phyloP scores from a whole-genome alignment of 1,140 invertebrate genomes.

The Brachionus rubens region DNA sequence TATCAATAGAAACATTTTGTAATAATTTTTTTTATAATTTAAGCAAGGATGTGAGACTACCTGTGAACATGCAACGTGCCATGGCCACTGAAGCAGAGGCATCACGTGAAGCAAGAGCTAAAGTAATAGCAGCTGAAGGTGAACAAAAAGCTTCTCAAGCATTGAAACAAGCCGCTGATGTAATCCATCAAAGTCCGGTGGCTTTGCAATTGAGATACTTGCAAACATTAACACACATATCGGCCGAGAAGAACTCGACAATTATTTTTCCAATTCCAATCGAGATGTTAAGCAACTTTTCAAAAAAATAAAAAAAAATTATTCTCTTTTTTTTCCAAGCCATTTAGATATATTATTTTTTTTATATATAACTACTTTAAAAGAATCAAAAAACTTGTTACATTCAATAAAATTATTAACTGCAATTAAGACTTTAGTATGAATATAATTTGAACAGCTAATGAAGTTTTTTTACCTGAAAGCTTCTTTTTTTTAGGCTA shows the following conservation, averaged over 20 bases:
- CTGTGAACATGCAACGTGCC: constrained; percentile 53
- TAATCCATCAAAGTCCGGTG: constrained; percentile 64
- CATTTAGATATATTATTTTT: too few species aligned
- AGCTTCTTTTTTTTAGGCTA: too few species aligned
- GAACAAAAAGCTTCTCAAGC: constrained; percentile 46
- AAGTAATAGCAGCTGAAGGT: constrained; percentile 50
- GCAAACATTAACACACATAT: constrained; percentile 87
- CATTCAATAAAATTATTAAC: too few species aligned
- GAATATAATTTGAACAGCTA: too few species aligned
- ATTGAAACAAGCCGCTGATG: constrained; percentile 43
- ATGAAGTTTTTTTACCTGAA: too few species aligned
- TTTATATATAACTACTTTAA: too few species aligned
- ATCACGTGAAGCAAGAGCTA: constrained; percentile 54
- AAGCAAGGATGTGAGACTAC: constrained; percentile 51
- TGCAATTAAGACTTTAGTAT: too few species aligned
- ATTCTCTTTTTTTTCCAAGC: too few species aligned
- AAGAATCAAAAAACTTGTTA: too few species aligned
- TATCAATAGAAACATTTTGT: neutral
- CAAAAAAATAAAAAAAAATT: neutral
- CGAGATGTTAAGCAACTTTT: constrained; percentile 69
- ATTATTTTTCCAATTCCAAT: constrained; percentile 94
- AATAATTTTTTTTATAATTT: neutral
- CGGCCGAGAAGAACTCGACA: constrained; percentile 94
- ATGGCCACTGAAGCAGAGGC: constrained; percentile 58
- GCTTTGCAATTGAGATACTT: constrained; percentile 74